Evolutionary conservation across 2,888 invertebrate species (phyloP), one percentile per base, ranked within the genome.

Genomic region (Phasia obesa): DNA sequence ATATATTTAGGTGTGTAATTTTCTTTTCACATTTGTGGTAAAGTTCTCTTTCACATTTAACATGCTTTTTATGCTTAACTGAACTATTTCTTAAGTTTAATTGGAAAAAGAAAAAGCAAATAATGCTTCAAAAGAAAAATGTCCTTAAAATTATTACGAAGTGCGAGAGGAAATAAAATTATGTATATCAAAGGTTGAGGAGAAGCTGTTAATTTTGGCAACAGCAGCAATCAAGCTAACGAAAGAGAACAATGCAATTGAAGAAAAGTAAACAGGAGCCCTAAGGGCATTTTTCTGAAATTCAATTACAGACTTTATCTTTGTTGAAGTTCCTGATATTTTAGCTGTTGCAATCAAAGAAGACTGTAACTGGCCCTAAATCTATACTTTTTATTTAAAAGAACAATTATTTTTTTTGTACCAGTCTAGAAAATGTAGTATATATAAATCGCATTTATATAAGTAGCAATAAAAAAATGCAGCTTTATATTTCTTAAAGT

Each of bases 21-120:
- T 57, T 57, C 21, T n/a, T n/a, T n/a, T n/a, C n/a, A n/a, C n/a
- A n/a, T n/a, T n/a, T n/a, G n/a, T n/a, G n/a, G n/a, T n/a, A n/a
- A n/a, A n/a, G n/a, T n/a, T n/a, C n/a, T n/a, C n/a, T 65, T 35
- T 23, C 11, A 9, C 51, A 79, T 73, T 73, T 51, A 80, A 51
- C 73, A 60, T 44, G 25, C 13, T 73, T 74, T 67, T 53, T 67
- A 60, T 75, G 83, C 79, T 78, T 83, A 53, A 79, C 65, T 83
- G 83, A 75, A 83, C 75, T 83, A 83, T 70, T 83, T 75, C 75
- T 76, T 62, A 76, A 78, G 60, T 75, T 78, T 79, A 79, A 83
- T 79, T 79, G 79, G 75, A 65, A 71, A 35, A 53, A 74, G 59
- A 73, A 79, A 67, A 60, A 77, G 59, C 67, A 60, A 51, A 69